Base-by-base conservation (phyloP, 2,888 invertebrate genomes). In the Drosophila demipolita region DNA sequence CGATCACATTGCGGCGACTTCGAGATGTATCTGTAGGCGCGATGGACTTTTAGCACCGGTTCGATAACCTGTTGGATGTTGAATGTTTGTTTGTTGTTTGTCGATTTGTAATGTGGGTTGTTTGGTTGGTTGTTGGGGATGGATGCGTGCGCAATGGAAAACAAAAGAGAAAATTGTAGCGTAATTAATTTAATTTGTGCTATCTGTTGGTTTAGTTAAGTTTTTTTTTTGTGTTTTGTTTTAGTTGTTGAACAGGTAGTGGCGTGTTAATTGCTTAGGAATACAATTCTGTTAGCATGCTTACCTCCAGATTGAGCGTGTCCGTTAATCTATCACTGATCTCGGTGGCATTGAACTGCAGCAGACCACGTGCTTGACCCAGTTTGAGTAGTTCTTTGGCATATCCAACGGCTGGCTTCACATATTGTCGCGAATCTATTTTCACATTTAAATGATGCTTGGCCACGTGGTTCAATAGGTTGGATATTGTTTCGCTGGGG, bases 31-130 rank as follows among this genome's bases (percentile, higher is more conserved):
- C 96, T 95, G 93, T 96, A 97, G 1, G 97, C 97, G 58, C 97
- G 94, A 94, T 97, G 96, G 17, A 97, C 96, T 91, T 97, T 94
- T n/a, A 97, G 94, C 33, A 97, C 94, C 0, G 97, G 97, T 90
- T 97, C 96, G 60, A 97, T 96, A 68, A 97, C 95, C 93, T 93
- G 87, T 78, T 85, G 55, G 45, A 59, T 67, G 67, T 49, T 48
- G 48, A 48, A 26, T 64, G 61, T 68, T 78, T 69, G 64, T 68
- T 63, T 69, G 58, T 62, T 35, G 50, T 63, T 67, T 55, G 65
- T 64, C 5, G 48, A n/a, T 64, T 49, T 54, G 33, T 29, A 42
- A 33, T 54, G 53, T 33, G 60, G 29, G 54, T 59, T 71, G 59
- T 45, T 26, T 50, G 42, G 29, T 40, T 45, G 57, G 35, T 59